Conservation (phyloP, 2,888 invertebrate species). For the Tolmerus cingulatus region DNA sequence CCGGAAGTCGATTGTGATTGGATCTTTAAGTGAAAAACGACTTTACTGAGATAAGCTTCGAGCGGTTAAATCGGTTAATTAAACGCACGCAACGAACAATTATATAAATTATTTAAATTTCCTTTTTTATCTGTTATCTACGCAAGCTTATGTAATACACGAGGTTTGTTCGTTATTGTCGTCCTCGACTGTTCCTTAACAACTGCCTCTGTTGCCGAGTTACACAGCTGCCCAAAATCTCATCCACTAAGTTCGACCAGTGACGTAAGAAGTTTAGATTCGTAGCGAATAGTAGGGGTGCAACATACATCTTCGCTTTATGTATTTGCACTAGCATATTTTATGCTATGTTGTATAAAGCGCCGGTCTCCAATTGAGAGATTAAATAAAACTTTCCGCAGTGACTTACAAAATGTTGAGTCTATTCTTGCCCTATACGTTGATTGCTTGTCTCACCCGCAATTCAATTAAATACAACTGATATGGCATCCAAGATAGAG, state of each 20-base stretch:
- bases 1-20: slow-evolving; percentile 35
- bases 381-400: background rate
- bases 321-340: background rate
- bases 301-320: background rate
- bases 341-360: background rate
- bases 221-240: background rate
- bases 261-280: background rate
- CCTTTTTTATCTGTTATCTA: background rate
- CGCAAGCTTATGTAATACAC: background rate
- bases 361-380: background rate
- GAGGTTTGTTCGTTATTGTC: background rate
- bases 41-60: background rate
- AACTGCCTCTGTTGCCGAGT: background rate
- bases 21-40: slow-evolving; percentile 14
- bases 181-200: background rate
- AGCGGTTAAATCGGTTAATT: slow-evolving; percentile 27
- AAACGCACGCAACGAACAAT: background rate
- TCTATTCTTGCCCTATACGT: background rate
- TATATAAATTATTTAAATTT: background rate
- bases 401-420: background rate
- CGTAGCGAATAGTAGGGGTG: background rate
- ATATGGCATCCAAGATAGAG: background rate
- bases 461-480: background rate
- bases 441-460: background rate
- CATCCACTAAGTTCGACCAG: background rate